Evolutionary conservation across 2,797 vertebrate species (phyloP).

Genomic region (Spondyliosoma cantharus): DNA sequence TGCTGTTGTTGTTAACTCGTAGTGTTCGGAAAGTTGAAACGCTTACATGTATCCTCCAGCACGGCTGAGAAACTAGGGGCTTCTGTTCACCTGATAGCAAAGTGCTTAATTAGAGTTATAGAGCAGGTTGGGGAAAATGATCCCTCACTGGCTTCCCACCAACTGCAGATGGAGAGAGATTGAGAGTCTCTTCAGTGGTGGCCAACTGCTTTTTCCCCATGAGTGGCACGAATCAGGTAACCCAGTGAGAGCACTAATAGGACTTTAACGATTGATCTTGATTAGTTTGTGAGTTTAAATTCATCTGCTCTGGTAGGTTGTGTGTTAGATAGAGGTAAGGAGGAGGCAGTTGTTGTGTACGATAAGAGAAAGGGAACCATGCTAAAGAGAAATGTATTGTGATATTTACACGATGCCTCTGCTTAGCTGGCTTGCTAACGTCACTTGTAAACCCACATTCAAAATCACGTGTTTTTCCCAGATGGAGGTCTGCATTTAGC

Average conservation of each 20-base stretch:
- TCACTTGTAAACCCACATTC: background rate
- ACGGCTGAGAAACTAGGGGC: background rate
- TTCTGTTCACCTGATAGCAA: background rate
- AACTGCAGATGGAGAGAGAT: background rate
- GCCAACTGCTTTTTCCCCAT: background rate
- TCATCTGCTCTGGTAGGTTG: too few relatives aligned
- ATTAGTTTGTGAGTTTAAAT: too few relatives aligned
- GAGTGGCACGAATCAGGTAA: background rate
- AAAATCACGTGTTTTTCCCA: background rate
- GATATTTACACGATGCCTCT: too few relatives aligned
- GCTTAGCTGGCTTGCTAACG: background rate
- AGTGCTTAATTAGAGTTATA: background rate
- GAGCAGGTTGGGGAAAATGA: slow-evolving; percentile 13
- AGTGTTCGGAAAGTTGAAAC: background rate
- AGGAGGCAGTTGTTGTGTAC: too few relatives aligned
- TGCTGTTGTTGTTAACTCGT: background rate
- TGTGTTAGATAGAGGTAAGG: too few relatives aligned
- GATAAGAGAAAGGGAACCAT: too few relatives aligned
- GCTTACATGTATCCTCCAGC: background rate
- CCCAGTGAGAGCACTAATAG: background rate
- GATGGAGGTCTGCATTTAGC: background rate
- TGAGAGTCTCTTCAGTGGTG: background rate
- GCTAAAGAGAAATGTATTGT: too few relatives aligned
- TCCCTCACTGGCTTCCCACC: background rate
- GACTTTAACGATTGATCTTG: too few relatives aligned